Base-by-base conservation (phyloP, 2,797 vertebrate species). In the Phaenicophaeus curvirostris region DNA sequence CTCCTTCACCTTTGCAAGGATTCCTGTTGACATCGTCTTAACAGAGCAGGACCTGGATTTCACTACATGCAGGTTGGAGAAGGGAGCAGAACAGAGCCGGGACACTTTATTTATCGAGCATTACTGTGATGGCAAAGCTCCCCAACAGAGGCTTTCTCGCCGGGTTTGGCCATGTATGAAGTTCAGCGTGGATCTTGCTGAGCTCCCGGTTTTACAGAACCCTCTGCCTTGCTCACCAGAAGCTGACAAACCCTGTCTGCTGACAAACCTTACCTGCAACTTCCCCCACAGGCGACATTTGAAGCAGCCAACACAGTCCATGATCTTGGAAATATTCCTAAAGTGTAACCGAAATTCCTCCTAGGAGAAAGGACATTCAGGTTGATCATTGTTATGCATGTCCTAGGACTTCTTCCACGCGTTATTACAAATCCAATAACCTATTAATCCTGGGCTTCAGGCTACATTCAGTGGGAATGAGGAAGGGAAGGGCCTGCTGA, bases 231-330 rank as follows among this genome's bases (percentile, higher is more conserved):
- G 4, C 50, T 7, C 30, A 14, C 30, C 75, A 54, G 33, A 48
- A 58, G 50, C 67, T 44, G 39, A 39, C 39, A 39, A 0, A 4
- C 27, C 67, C 39, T 33, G 6, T 25, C 19, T n/a, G 24, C 85
- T 68, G 82, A 13, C 37, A 68, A 17, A 51, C 23, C 97, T 96
- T 51, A 98, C 99, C 98, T 99, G 99, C 84, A 99, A 31, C 96
- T 99, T 99, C 57, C 99, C 99, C 99, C 99, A 99, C 25, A 99
- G 98, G 16, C 99, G 98, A 85, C 99, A 99, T 87, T 99, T 99
- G 89, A 99, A 98, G 97, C 99, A 99, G 75, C 98, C 99, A 18
- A 99, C 99, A 8, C 99, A 99, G 96, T 99, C 99, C 99, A 99
- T 99, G 88, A 99, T 99, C 96, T 97, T 98, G 8, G 99, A 99